Base-by-base conservation (phyloP, 2,888 invertebrate genomes). In the Polydrusus cervinus region DNA sequence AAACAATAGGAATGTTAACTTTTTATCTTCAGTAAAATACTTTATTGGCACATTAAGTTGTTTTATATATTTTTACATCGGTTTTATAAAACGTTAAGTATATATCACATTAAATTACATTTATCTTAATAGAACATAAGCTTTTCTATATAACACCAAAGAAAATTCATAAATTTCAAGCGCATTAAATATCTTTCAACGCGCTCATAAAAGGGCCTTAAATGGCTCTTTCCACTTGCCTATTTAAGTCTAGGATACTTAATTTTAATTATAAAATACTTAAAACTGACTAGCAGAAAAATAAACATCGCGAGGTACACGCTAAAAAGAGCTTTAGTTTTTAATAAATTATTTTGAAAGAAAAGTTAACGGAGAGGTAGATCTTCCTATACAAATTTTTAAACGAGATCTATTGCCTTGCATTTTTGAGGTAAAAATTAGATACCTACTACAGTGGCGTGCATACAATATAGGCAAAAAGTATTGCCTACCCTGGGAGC, bases 251-350 rank as follows among this genome's bases (percentile, higher is more conserved):
- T 38, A 38, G 57, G 18, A 38, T 60, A 38, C 57, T 60, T 60
- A 40, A 60, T 38, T 60, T 60, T 60, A 60, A 60, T 60, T 60
- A 60, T 60, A 38, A 60, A 60, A 60, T 60, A 60, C 57, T 60
- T 60, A 16, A 16, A 38, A 38, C 57, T 34, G 10, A 57, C 57
- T 25, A 51, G 18, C 16, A 47, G 2, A 16, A 47, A 47, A 47
- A 47, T 43, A 47, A 16, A 16, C 7, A 45, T 45, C 25, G 1
- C 25, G 13, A 45, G 45, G 45, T 45, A 45, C n/a, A 11, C 40
- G n/a, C 45, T 45, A n/a, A n/a, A 45, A n/a, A n/a, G n/a, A 45
- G 6, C n/a, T 45, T 45, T 45, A n/a, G n/a, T 6, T 45, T 45
- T 45, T 45, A 6, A 45, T n/a, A 13, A n/a, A n/a, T 45, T 45